Evolutionary conservation across 2,888 invertebrate genomes (phyloP).

Genomic region (Tortrix viridana): DNA sequence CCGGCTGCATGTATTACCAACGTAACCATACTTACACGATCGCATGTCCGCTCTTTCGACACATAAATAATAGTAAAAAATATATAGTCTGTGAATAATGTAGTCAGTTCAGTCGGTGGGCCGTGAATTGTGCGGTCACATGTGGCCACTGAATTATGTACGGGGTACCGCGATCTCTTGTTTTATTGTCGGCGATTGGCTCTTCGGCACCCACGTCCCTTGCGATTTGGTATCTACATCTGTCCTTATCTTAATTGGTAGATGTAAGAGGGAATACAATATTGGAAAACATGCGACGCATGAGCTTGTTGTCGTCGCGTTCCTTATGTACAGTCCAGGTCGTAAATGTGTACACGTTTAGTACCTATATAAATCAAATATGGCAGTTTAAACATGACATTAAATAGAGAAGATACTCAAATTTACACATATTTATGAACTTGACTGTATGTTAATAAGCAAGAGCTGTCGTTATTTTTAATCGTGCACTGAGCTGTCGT

Average conservation of each 20-base stretch:
- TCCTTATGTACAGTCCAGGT: no score
- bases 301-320: no score
- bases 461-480: no score
- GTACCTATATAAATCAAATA: no score
- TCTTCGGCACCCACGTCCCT: slow-evolving; percentile 48
- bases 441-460: no score
- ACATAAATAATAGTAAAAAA: slow-evolving; percentile 40
- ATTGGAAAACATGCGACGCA: no score
- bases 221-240: slow-evolving; percentile 41
- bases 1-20: background rate
- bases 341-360: no score
- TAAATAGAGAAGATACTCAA: no score
- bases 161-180: slow-evolving; percentile 61
- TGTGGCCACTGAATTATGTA: slow-evolving; percentile 77
- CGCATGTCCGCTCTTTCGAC: slow-evolving; percentile 2
- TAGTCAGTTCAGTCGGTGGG: slow-evolving; percentile 48
- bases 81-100: slow-evolving; percentile 46
- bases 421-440: no score
- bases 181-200: slow-evolving; percentile 75
- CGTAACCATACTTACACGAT: background rate
- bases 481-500: no score
- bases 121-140: slow-evolving; percentile 69
- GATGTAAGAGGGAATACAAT: background rate
- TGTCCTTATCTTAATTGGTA: background rate
- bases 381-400: no score